Conservation (phyloP, 2,888 invertebrate genomes). For the Cerastis rubricosa region DNA sequence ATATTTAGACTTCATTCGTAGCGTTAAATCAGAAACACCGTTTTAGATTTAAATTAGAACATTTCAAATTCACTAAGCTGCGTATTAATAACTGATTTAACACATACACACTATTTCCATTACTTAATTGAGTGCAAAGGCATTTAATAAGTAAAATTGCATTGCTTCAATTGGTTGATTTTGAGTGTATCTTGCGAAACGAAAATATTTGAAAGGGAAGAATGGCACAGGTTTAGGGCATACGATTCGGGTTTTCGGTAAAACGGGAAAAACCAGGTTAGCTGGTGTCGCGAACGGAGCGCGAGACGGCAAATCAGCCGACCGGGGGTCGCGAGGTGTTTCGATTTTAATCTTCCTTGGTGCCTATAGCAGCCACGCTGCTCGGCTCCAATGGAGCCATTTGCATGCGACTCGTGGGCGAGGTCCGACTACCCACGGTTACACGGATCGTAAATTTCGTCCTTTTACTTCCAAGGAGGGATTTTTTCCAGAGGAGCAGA, state of each 20-base stretch:
- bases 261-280: no score
- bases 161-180: not conserved
- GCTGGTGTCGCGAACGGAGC: conserved; percentile 19
- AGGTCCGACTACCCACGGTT: conserved; percentile 87
- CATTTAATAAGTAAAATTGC: conserved; percentile 1
- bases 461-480: conserved; percentile 87
- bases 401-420: conserved; percentile 89
- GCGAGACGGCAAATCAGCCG: conserved; percentile 14
- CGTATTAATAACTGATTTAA: conserved; percentile 37
- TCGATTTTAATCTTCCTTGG: conserved; percentile 82
- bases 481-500: conserved; percentile 86
- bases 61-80: conserved; percentile 58
- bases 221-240: conserved; percentile 15
- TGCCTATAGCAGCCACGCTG: conserved; percentile 76
- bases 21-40: conserved; percentile 73
- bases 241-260: no score
- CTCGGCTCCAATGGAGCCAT: conserved; percentile 86
- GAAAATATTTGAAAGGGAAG: conserved; percentile 12
- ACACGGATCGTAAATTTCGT: conserved; percentile 89
- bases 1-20: conserved; percentile 76
- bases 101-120: conserved; percentile 21
- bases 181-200: not conserved
- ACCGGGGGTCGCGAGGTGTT: conserved; percentile 78
- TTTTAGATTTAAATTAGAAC: conserved; percentile 68
- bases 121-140: conserved; percentile 27